phyloP scores from a whole-genome alignment of 2,113 vertebrate species.

The Eclectus roratus region DNA sequence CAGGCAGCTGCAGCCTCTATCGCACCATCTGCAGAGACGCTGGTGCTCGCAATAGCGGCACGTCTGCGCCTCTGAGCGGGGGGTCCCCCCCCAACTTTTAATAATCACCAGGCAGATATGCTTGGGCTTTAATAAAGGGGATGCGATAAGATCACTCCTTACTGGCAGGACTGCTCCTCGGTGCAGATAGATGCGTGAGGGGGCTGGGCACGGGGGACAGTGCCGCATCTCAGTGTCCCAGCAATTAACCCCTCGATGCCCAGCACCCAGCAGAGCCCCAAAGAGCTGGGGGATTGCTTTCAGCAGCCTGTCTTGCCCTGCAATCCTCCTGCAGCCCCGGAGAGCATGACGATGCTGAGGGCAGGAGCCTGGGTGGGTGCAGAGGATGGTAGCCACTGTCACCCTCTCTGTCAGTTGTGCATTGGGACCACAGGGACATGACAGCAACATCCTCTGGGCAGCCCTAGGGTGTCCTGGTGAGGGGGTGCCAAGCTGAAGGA shows the following conservation, averaged over 20 bases:
- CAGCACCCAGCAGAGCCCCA: neutral
- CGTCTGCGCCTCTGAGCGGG: slow-evolving; percentile 52
- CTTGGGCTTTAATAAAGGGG: slow-evolving; percentile 70
- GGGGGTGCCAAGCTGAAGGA: neutral
- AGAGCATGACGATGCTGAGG: neutral
- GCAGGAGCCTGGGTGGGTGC: rapidly evolving
- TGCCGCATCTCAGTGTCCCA: slow-evolving; percentile 28
- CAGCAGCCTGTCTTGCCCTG: neutral
- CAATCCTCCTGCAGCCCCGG: neutral
- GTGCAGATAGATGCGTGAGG: slow-evolving; percentile 47
- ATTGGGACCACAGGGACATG: neutral
- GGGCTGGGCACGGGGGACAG: slow-evolving; percentile 39
- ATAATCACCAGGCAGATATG: slow-evolving; percentile 72
- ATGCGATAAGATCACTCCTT: slow-evolving; percentile 65
- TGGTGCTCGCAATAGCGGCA: slow-evolving; percentile 42
- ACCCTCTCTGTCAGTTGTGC: neutral
- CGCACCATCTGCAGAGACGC: slow-evolving; percentile 45
- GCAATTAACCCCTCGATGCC: slow-evolving; percentile 43
- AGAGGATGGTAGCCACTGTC: neutral
- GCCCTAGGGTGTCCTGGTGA: neutral
- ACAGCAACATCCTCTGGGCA: neutral
- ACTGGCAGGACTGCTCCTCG: slow-evolving; percentile 64
- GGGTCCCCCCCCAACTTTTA: slow-evolving; percentile 62
- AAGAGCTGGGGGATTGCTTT: neutral
- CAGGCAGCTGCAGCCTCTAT: slow-evolving; percentile 16